Evolutionary conservation across 1,140 invertebrate species (phyloP).

Genomic region (Platyura marginata): DNA sequence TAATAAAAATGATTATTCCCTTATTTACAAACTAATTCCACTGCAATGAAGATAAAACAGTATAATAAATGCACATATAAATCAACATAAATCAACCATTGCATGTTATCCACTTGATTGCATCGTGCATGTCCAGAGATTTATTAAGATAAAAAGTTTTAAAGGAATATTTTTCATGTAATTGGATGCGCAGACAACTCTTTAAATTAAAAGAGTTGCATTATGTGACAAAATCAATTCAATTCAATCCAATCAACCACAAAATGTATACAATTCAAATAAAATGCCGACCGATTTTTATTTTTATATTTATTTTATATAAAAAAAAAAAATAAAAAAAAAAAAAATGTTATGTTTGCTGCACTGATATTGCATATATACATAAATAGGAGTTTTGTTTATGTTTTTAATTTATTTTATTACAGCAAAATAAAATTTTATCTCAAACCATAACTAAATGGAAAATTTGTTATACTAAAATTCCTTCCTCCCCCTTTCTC

Average conservation of each 20-base stretch:
- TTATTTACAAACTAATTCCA: not conserved
- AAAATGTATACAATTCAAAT: not conserved
- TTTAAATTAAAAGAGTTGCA: slow-evolving; percentile 3
- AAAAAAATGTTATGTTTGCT: too few species aligned
- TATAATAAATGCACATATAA: slow-evolving; percentile 2
- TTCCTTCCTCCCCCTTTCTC: too few species aligned
- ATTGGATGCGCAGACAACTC: slow-evolving; percentile 2
- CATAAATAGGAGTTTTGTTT: too few species aligned
- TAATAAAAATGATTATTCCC: not conserved
- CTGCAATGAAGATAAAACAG: not conserved
- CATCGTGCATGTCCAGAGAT: slow-evolving; percentile 2
- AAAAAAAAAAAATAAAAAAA: too few species aligned
- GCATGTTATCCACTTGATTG: slow-evolving; percentile 3
- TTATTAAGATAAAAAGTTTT: slow-evolving; percentile 2
- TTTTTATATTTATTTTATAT: not conserved
- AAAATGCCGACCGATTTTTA: not conserved
- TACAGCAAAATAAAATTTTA: too few species aligned
- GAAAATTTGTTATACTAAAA: too few species aligned
- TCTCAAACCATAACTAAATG: too few species aligned
- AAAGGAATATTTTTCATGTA: not conserved
- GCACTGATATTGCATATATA: too few species aligned
- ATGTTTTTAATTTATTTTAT: too few species aligned
- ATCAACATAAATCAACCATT: slow-evolving; percentile 3
- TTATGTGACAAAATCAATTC: slow-evolving; percentile 3
- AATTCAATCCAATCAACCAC: slow-evolving; percentile 1